Base-by-base conservation (phyloP, 2,113 vertebrate species). In the Hyla sarda region DNA sequence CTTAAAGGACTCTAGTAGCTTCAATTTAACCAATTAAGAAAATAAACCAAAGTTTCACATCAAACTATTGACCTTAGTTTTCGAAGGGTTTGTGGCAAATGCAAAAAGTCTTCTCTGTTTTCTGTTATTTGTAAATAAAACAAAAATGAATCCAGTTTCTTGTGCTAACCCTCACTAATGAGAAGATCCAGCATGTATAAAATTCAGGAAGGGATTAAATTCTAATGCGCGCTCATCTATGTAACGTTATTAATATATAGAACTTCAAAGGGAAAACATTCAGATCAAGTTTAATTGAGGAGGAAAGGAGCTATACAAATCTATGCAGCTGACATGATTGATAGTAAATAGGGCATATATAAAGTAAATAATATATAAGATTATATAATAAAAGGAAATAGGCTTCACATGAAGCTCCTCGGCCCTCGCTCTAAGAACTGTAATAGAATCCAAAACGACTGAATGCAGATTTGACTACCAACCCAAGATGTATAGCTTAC, bases 151-250 rank as follows among this genome's bases (percentile, higher is more conserved):
- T 81, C 78, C 56, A 45, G 56, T 62, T 81, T 60, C 34, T 13
- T 65, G 56, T 10, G 11, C 78, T 65, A 11, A 62, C 17, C n/a
- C n/a, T 81, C 58, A 45, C 78, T 81, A 81, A 81, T 81, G 56
- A 81, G 78, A 81, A 47, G 21, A 47, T 45, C 14, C 0, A 25
- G 47, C n/a, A 62, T 45, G 56, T 65, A 41, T 28, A 62, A 16
- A n/a, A 58, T 41, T 62, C 56, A 65, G 78, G 78, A 81, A 81
- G 34, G 56, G 56, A 81, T 81, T 81, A 28, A 41, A 80, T 16
- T 23, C 34, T 45, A n/a, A 28, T 5, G 4, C 37, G 32, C n/a
- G 56, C 56, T 65, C 56, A 62, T 81, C 56, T 28, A 28, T 62
- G 37, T 47, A 81, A 81, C 8, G 41, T 45, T 81, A 60, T 80